phyloP scores from a whole-genome alignment of 1,140 invertebrate species.

The Lordiphosa clarofinis region DNA sequence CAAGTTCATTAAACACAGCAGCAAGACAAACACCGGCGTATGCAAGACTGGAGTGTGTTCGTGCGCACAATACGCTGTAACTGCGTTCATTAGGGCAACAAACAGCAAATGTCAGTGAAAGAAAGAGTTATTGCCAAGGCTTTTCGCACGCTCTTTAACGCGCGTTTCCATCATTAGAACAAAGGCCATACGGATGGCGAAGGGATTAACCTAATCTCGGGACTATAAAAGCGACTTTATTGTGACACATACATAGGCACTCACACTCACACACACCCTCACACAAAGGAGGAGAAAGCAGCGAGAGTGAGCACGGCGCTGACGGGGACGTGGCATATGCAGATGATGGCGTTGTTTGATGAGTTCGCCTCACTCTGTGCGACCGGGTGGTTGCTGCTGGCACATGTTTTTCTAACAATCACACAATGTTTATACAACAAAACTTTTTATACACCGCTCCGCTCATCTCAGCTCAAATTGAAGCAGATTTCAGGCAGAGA shows the following conservation, averaged over 20 bases:
- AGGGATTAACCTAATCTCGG: slow-evolving; percentile 73
- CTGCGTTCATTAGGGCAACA: slow-evolving; percentile 69
- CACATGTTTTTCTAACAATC: slow-evolving; percentile 77
- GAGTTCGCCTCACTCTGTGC: slow-evolving; percentile 51
- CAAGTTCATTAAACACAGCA: slow-evolving; percentile 33
- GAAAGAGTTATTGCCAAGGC: slow-evolving; percentile 65
- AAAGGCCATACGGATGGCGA: slow-evolving; percentile 59
- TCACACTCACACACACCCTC: slow-evolving; percentile 3
- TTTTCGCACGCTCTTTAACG: slow-evolving; percentile 65
- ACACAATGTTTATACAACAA: slow-evolving; percentile 76
- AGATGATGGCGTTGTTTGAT: slow-evolving; percentile 70
- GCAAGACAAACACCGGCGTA: slow-evolving; percentile 8
- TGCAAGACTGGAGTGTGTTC: slow-evolving; percentile 22
- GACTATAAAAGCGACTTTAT: slow-evolving; percentile 74
- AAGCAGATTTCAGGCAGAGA: slow-evolving; percentile 71
- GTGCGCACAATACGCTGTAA: slow-evolving; percentile 53
- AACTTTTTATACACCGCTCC: slow-evolving; percentile 65
- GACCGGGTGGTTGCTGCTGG: slow-evolving; percentile 36
- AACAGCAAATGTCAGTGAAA: slow-evolving; percentile 19
- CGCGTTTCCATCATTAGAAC: slow-evolving; percentile 64
- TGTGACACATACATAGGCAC: slow-evolving; percentile 20
- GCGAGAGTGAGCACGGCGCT: slow-evolving; percentile 12
- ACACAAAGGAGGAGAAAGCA: slow-evolving; percentile 6
- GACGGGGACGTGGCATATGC: slow-evolving; percentile 59
- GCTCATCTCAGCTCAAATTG: slow-evolving; percentile 54